Percentiles rank a stretch among this genome's conserved stretches.
These are phyloP conservation scores for Zeuzera pyrina DNA, from an alignment of 2,888 invertebrate species.

Conservation along the genomic window DNA sequence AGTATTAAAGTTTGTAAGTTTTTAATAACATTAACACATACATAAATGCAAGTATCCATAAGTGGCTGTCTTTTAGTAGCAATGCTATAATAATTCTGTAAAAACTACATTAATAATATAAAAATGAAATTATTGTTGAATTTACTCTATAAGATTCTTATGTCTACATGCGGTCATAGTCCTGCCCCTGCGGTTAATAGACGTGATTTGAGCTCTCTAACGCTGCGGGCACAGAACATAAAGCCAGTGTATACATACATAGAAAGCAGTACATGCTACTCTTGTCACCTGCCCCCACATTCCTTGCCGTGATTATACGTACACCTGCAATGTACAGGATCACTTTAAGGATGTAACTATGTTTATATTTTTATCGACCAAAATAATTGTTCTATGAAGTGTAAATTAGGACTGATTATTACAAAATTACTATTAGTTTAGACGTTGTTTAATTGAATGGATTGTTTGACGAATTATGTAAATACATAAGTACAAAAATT, in stretches of 20 bases:
- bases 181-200: slow-evolving; percentile 67
- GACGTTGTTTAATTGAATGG: background rate
- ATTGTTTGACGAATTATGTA: background rate
- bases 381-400: too few relatives aligned
- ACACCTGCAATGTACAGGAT: slow-evolving; percentile 45
- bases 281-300: slow-evolving; percentile 67
- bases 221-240: slow-evolving; percentile 31
- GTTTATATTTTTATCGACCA: too few relatives aligned
- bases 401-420: too few relatives aligned
- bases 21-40: too few relatives aligned
- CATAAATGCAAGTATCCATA: too few relatives aligned
- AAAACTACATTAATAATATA: too few relatives aligned
- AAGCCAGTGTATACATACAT: slow-evolving; percentile 14
- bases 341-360: slow-evolving; percentile 12
- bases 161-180: slow-evolving; percentile 57
- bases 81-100: too few relatives aligned
- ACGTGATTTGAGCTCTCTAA: slow-evolving; percentile 63
- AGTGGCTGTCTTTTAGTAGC: too few relatives aligned
- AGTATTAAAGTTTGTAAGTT: too few relatives aligned
- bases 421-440: too few relatives aligned
- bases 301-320: slow-evolving; percentile 58
- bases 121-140: too few relatives aligned
- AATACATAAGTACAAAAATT: too few relatives aligned
- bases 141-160: slow-evolving; percentile 18
- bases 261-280: slow-evolving; percentile 35